Conservation (phyloP, 2,888 invertebrate species). For the Linnaemya vulpina region DNA sequence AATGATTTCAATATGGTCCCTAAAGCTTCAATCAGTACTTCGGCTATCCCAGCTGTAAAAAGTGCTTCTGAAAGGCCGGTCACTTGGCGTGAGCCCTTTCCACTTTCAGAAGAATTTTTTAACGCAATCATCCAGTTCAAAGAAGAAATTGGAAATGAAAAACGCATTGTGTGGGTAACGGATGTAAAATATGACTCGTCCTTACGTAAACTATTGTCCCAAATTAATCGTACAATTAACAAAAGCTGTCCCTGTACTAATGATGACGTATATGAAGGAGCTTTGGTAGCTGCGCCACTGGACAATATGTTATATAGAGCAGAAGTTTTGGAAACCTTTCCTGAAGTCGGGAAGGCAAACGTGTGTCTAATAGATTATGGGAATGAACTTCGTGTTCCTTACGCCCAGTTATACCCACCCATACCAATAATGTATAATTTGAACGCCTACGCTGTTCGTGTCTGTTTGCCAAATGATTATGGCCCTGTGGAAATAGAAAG, state of each 20-base stretch:
- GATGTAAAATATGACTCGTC: slow-evolving; percentile 72
- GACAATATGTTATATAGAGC: slow-evolving; percentile 74
- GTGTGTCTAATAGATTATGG: slow-evolving; percentile 76
- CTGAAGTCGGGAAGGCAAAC: slow-evolving; percentile 57
- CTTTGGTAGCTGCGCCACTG: slow-evolving; percentile 74
- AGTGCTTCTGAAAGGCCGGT: background rate
- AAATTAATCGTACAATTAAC: slow-evolving; percentile 74
- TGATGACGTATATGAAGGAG: slow-evolving; percentile 70
- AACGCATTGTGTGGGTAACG: slow-evolving; percentile 73
- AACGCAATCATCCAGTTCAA: slow-evolving; percentile 74
- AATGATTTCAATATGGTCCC: slow-evolving; percentile 65
- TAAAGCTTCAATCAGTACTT: slow-evolving; percentile 32
- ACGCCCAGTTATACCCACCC: slow-evolving; percentile 71
- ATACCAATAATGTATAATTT: slow-evolving; percentile 76
- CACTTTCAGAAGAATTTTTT: slow-evolving; percentile 72
- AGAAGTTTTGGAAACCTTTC: slow-evolving; percentile 57
- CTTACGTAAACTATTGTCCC: slow-evolving; percentile 72
- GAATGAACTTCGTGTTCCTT: slow-evolving; percentile 72
- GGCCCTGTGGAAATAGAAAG: slow-evolving; percentile 72
- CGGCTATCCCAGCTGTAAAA: background rate
- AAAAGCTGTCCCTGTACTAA: slow-evolving; percentile 53
- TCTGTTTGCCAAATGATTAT: slow-evolving; percentile 58
- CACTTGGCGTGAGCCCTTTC: slow-evolving; percentile 72
- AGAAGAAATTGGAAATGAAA: slow-evolving; percentile 55
- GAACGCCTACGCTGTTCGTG: slow-evolving; percentile 74